A percentile compares a stretch with the other conserved stretches of the same genome.
These are phyloP conservation scores for Ephialtes manifestator DNA, from an alignment of 2,888 invertebrate species.

Conservation along the genomic window DNA sequence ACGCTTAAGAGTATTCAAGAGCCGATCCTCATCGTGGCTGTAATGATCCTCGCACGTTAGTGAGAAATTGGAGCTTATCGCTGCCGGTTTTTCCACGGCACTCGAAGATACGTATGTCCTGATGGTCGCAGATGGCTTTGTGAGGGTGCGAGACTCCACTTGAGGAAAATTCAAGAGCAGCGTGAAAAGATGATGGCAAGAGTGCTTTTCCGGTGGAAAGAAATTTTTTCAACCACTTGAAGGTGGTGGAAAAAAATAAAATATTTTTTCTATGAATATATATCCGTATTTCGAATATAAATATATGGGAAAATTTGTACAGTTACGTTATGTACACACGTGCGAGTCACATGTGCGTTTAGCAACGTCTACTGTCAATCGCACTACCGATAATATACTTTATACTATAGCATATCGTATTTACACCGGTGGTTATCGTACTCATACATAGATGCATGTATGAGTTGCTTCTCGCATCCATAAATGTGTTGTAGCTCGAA, in stretches of 20 bases:
- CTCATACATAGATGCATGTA: constrained; percentile 65
- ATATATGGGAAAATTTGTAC: constrained; percentile 31
- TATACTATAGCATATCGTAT: constrained; percentile 38
- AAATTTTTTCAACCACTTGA: constrained; percentile 10
- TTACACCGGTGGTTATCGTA: constrained; percentile 61
- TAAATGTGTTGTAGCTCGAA: constrained; percentile 62
- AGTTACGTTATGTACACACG: constrained; percentile 54
- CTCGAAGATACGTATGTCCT: constrained; percentile 32
- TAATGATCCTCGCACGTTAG: constrained; percentile 40
- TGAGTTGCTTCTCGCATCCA: constrained; percentile 48
- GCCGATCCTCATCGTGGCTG: constrained; percentile 53
- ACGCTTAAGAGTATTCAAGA: constrained; percentile 36
- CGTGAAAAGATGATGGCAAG: constrained; percentile 43
- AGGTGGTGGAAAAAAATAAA: background rate
- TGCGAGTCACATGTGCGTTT: constrained; percentile 62
- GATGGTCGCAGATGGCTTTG: constrained; percentile 51
- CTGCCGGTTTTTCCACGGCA: constrained; percentile 52
- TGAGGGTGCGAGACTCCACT: constrained; percentile 62
- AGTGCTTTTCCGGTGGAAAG: constrained; percentile 51
- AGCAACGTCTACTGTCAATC: constrained; percentile 40
- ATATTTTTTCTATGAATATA: background rate
- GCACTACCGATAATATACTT: constrained; percentile 22
- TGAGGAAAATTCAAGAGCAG: constrained; percentile 51
- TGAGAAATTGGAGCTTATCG: constrained; percentile 49
- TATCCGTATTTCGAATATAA: constrained; percentile 15